Evolutionary conservation across 2,888 invertebrate species (phyloP), one percentile per base, ranked within the genome.

Genomic region (Drosophila monieri): DNA sequence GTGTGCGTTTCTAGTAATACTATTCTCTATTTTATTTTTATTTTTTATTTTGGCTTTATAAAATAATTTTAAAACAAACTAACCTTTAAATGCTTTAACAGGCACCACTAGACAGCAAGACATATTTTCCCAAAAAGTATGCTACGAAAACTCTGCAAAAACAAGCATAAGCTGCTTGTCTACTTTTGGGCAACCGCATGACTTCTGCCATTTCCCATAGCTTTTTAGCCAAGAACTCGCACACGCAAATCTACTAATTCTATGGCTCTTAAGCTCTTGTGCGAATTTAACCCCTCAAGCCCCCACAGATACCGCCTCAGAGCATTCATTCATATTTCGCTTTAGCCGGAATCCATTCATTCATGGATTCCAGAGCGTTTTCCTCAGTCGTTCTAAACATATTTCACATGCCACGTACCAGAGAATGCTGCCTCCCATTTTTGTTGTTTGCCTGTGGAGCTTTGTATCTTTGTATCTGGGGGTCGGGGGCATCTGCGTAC

Each of bases 401-500:
- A 73, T 59, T 66, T 73, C 43, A 66, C 73, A 55, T 73, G 72
- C 73, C 72, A 72, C 72, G 66, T 73, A 67, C 57, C 57, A 27
- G 67, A 52, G 47, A 37, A 64, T 25, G 18, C 62, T 49, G 30
- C 18, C 37, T 44, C 6, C 25, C 44, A 32, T 32, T 12, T 10
- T 23, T 14, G 30, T 14, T 21, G 43, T 21, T 35, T 21, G 43
- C 21, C 43, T 6, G 61, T 77, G 14, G 35, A 30, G 32, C 48
- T 39, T 41, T 35, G 54, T 10, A 32, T 53, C 76, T 67, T 25
- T 21, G 55, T 76, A 86, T 84, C 80, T 80, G 52, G 66, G 2
- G 66, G 75, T 73, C 65, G 62, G 39, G 51, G 54, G 46, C 39
- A 53, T 46, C 32, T 72, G 55, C 51, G 80, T 86, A 85, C 86